Percentiles rank a stretch among this genome's conserved stretches.
These are phyloP conservation scores for Pantherophis alleghaniensis DNA, from an alignment of 2,797 vertebrate species.

Conservation along the genomic window DNA sequence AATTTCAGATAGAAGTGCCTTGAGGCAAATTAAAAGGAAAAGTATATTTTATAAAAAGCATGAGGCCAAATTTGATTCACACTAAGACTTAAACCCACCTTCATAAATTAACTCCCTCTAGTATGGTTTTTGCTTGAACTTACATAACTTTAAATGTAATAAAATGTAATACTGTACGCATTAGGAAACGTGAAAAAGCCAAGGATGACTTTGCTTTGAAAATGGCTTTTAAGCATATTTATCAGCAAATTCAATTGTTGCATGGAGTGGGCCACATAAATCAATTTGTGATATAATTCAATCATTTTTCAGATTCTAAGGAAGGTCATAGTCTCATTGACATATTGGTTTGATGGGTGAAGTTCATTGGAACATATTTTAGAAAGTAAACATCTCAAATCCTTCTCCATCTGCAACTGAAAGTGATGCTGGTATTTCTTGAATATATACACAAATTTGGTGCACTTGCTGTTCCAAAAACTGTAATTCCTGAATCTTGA, in stretches of 20 bases:
- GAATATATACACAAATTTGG: neutral
- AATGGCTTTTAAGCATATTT: neutral
- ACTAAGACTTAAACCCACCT: slow-evolving; percentile 11
- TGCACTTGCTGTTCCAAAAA: neutral
- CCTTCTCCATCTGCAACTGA: neutral
- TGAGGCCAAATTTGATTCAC: slow-evolving; percentile 33
- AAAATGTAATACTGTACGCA: neutral
- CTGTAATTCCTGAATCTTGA: neutral
- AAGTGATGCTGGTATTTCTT: neutral
- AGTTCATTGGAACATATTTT: neutral
- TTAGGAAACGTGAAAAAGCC: neutral
- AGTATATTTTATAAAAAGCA: slow-evolving; percentile 33
- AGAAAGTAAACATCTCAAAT: neutral
- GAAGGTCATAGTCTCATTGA: neutral
- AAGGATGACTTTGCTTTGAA: neutral
- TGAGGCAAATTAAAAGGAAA: slow-evolving; percentile 50
- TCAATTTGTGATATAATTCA: neutral
- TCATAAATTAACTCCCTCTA: slow-evolving; percentile 23
- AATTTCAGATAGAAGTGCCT: slow-evolving; percentile 41
- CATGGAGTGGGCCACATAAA: neutral
- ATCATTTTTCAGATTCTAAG: neutral
- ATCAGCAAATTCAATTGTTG: neutral
- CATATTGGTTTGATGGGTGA: neutral
- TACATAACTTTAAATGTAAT: slow-evolving; percentile 24
- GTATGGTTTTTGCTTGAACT: neutral